Evolutionary conservation across 2,888 invertebrate genomes (phyloP).

Genomic region (Tetranychus piercei): DNA sequence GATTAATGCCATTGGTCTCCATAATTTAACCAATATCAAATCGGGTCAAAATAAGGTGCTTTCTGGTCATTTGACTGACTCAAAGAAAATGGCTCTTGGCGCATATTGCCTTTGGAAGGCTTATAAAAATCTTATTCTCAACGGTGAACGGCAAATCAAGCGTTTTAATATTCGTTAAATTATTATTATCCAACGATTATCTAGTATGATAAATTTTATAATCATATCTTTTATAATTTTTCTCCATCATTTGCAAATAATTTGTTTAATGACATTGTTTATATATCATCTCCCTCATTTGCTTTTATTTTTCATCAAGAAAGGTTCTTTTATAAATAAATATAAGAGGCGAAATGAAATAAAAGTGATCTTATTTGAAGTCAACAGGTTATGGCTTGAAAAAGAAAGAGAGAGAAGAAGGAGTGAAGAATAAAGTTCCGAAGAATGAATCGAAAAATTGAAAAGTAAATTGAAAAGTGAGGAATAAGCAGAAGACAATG

Average conservation of each 20-base stretch:
- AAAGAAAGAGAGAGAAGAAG: not conserved
- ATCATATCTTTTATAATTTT: not conserved
- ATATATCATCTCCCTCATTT: not conserved
- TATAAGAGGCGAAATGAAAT: slow-evolving; percentile 5
- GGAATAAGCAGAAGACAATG: not conserved
- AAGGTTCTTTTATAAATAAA: not conserved
- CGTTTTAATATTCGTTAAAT: slow-evolving; percentile 30
- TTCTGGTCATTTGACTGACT: slow-evolving; percentile 1
- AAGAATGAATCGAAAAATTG: not conserved
- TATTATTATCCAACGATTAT: not conserved
- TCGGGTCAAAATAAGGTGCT: slow-evolving; percentile 57
- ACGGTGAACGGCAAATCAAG: slow-evolving; percentile 69
- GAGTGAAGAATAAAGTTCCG: not conserved
- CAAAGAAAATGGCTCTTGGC: slow-evolving; percentile 44
- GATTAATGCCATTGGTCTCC: slow-evolving; percentile 61
- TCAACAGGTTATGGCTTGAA: slow-evolving; percentile 3
- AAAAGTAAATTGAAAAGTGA: not conserved
- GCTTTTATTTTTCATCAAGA: slow-evolving; percentile 6
- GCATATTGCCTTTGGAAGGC: slow-evolving; percentile 59
- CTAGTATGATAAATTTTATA: not conserved
- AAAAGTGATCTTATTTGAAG: slow-evolving; percentile 9
- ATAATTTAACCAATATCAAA: slow-evolving; percentile 56
- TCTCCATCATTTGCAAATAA: not conserved
- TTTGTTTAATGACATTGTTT: not conserved
- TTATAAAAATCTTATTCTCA: slow-evolving; percentile 59